Evolutionary conservation across 1,140 invertebrate genomes (phyloP), one percentile per base, ranked within the genome.

Genomic region (Leptinotarsa defecta): DNA sequence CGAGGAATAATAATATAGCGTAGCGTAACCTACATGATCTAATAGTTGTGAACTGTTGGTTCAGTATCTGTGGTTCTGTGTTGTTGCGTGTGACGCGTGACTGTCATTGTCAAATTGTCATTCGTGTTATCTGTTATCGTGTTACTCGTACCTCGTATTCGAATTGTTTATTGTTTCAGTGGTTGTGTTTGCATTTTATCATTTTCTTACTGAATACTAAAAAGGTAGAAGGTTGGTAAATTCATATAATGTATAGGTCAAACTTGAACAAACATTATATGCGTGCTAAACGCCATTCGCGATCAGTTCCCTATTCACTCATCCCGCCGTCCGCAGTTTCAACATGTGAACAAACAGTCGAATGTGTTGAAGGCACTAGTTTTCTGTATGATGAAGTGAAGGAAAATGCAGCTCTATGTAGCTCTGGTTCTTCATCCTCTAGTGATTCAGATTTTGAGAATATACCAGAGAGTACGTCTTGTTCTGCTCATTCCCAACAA

Each of bases 241-340:
- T 61, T 61, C 57, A 61, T 61, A 61, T 17, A 17, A 19, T 61
- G 15, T 19, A 61, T 19, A 61, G 57, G 57, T 61, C 57, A 17
- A 17, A 61, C 57, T 19, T 61, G 57, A 61, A 61, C 15, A 61
- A 61, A 61, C 57, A 61, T 61, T 61, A 61, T 19, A 61, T 61
- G 57, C 57, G 57, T 17, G 57, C 57, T 61, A 61, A 61, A 61
- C 57, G 57, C 15, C 57, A 17, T 61, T 61, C 57, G 19, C 57
- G 57, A 17, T 61, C 57, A 17, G 15, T 61, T 17, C 19, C 19
- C 15, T 19, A 17, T 17, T 61, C 15, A 17, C 57, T 17, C 27
- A 27, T 27, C 15, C 57, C 57, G 19, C 19, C 57, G 19, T 17
- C 57, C 19, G 15, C 57, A 17, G 19, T 19, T 61, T 17, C 57